These are phyloP conservation scores for Spisula solida DNA, from an alignment of 2,888 invertebrate genomes.

Conservation along the genomic window DNA sequence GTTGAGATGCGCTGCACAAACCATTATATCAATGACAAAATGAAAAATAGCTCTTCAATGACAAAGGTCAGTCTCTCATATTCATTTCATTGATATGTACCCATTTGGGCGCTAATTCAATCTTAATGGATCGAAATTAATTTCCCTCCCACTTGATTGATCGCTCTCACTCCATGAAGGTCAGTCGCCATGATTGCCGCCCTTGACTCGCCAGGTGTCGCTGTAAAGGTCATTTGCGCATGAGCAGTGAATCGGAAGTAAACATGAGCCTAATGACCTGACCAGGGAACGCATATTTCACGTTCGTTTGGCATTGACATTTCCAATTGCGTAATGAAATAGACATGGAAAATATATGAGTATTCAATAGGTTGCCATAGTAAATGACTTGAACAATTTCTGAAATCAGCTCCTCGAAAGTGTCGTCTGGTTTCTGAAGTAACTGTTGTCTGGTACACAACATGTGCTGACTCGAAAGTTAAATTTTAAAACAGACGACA, in stretches of 20 bases:
- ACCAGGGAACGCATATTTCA: constrained; percentile 23
- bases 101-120: constrained; percentile 74
- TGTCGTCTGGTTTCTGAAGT: background rate
- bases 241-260: constrained; percentile 53
- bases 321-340: constrained; percentile 30
- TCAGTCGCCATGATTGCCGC: constrained; percentile 70
- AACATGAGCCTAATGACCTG: constrained; percentile 27
- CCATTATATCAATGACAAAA: constrained; percentile 68
- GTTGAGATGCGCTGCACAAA: constrained; percentile 18
- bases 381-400: constrained; percentile 17
- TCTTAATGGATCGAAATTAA: constrained; percentile 76
- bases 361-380: background rate
- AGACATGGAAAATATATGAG: constrained; percentile 24
- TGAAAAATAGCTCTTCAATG: constrained; percentile 66
- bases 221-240: constrained; percentile 61
- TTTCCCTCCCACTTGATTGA: constrained; percentile 71
- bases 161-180: constrained; percentile 69
- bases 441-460: background rate
- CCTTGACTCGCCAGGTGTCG: constrained; percentile 73
- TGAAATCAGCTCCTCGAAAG: background rate
- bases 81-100: constrained; percentile 72
- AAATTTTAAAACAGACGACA: background rate
- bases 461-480: too few relatives aligned
- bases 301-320: constrained; percentile 24
- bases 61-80: constrained; percentile 66